phyloP scores from a whole-genome alignment of 2,888 invertebrate species.

The Amorpha juglandis region DNA sequence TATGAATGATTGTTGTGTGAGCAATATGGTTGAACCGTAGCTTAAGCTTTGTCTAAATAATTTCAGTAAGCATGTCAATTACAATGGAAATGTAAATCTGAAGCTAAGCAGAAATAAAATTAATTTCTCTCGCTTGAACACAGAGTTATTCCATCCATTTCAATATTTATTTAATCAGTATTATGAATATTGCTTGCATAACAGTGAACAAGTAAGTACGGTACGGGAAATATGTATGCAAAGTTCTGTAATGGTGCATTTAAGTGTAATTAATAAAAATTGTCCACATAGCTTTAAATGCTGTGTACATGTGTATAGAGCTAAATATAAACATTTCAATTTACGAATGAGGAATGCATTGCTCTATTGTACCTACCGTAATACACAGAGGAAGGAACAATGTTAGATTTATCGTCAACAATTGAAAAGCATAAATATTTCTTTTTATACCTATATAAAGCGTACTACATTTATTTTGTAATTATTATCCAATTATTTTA shows the following conservation, averaged over 20 bases:
- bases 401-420: slow-evolving; percentile 66
- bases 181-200: slow-evolving; percentile 76
- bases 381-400: slow-evolving; percentile 49
- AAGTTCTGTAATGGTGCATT: slow-evolving; percentile 79
- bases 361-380: slow-evolving; percentile 65
- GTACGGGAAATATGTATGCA: slow-evolving; percentile 54
- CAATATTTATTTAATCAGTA: slow-evolving; percentile 58
- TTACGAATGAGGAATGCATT: slow-evolving; percentile 65
- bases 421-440: slow-evolving; percentile 69
- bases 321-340: slow-evolving; percentile 69
- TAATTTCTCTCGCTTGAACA: slow-evolving; percentile 45
- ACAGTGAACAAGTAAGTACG: slow-evolving; percentile 46
- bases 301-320: slow-evolving; percentile 68
- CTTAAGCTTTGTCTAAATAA: slow-evolving; percentile 33
- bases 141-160: slow-evolving; percentile 54
- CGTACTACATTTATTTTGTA: slow-evolving; percentile 78
- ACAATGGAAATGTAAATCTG: slow-evolving; percentile 47
- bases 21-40: slow-evolving; percentile 56
- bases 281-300: slow-evolving; percentile 79
- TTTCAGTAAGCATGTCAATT: slow-evolving; percentile 67
- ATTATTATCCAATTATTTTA: slow-evolving; percentile 80
- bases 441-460: slow-evolving; percentile 68
- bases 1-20: slow-evolving; percentile 62
- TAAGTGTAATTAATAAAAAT: slow-evolving; percentile 77
- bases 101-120: slow-evolving; percentile 40